These are phyloP conservation scores for Trachelus tabidus DNA, from an alignment of 2,888 invertebrate species.

Conservation along the genomic window DNA sequence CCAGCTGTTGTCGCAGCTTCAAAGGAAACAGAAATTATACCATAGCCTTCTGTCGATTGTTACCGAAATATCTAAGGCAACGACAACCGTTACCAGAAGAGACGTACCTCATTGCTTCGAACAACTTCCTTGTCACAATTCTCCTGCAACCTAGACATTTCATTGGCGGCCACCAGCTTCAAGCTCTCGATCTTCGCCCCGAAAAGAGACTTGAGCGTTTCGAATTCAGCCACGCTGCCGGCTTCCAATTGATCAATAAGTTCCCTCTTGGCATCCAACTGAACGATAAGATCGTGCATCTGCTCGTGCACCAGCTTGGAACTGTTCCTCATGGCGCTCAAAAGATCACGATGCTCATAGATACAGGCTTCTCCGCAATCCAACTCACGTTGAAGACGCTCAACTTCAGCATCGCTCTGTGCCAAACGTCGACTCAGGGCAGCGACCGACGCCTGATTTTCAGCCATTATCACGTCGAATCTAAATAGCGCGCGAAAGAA, in stretches of 20 bases:
- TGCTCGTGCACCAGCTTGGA: conserved; percentile 54
- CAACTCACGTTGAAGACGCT: conserved; percentile 52
- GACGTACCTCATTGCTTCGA: conserved; percentile 48
- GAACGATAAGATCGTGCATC: conserved; percentile 45
- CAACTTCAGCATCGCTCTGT: conserved; percentile 57
- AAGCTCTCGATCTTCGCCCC: conserved; percentile 51
- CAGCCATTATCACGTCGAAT: conserved; percentile 58
- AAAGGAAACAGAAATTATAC: not conserved
- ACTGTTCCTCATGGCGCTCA: conserved; percentile 49
- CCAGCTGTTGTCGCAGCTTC: conserved; percentile 49
- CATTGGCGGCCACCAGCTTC: conserved; percentile 39
- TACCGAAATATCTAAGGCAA: too few species aligned
- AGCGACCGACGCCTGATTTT: conserved; percentile 58
- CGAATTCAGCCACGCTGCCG: conserved; percentile 48
- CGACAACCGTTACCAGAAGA: too few species aligned
- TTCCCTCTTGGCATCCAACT: conserved; percentile 46
- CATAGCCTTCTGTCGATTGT: too few species aligned
- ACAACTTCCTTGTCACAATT: conserved; percentile 40
- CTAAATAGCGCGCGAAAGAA: conserved; percentile 21
- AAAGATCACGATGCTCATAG: conserved; percentile 48
- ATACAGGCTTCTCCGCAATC: conserved; percentile 47
- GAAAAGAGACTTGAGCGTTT: conserved; percentile 44
- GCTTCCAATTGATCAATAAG: conserved; percentile 51
- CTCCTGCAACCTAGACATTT: conserved; percentile 44
- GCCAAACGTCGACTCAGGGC: conserved; percentile 52